These are phyloP conservation scores for Phocides pigmalion DNA, from an alignment of 1,140 invertebrate species.

Conservation along the genomic window DNA sequence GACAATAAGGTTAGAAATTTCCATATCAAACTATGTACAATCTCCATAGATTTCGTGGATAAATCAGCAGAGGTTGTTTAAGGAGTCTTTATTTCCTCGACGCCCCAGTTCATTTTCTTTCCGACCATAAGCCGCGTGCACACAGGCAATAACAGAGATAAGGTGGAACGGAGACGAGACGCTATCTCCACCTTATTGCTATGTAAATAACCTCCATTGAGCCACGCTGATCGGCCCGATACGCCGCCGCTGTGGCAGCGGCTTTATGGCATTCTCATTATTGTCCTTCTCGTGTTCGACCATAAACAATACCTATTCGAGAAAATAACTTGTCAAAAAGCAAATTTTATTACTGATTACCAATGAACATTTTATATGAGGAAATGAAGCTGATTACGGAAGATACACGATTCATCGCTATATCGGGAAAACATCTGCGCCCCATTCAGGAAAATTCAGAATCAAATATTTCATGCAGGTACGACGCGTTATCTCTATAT, in stretches of 20 bases:
- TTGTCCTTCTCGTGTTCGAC: conserved; percentile 46
- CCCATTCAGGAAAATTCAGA: conserved; percentile 23
- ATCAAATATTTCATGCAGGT: conserved; percentile 44
- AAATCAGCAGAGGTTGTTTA: conserved; percentile 64
- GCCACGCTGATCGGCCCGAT: conserved; percentile 63
- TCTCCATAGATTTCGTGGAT: conserved; percentile 50
- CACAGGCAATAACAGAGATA: conserved; percentile 75
- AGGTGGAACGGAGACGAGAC: conserved; percentile 53
- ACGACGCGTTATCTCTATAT: conserved; percentile 43
- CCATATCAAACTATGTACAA: conserved; percentile 39
- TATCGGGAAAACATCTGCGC: conserved; percentile 21
- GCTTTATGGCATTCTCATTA: conserved; percentile 71
- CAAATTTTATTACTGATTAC: neutral
- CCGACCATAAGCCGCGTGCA: conserved; percentile 73
- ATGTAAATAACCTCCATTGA: conserved; percentile 80
- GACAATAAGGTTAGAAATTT: conserved; percentile 37
- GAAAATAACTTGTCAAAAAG: conserved; percentile 20
- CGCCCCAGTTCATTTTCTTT: conserved; percentile 72
- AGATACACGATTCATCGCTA: conserved; percentile 10
- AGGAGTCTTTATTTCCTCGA: conserved; percentile 66
- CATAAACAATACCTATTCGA: conserved; percentile 45
- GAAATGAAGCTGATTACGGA: conserved; percentile 11
- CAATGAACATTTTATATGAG: neutral
- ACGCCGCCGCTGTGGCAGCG: conserved; percentile 68
- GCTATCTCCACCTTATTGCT: conserved; percentile 77